Percentiles rank a stretch among this genome's conserved stretches.
phyloP scores from a whole-genome alignment of 2,888 invertebrate species.

The Heteromurus nitidus region DNA sequence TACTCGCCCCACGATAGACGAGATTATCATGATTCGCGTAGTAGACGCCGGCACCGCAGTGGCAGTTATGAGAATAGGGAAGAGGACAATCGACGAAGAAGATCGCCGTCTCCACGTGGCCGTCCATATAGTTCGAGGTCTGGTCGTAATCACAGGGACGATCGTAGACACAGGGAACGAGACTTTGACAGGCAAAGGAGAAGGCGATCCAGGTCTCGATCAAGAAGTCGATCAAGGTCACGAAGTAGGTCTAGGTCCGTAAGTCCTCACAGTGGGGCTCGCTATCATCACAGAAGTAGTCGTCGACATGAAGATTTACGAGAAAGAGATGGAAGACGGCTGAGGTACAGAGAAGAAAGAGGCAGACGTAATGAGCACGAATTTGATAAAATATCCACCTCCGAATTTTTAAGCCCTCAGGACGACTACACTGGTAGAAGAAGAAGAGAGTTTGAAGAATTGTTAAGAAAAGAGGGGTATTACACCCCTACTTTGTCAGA shows the following conservation, averaged over 20 bases:
- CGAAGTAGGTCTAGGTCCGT: constrained; percentile 51
- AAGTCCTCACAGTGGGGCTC: constrained; percentile 42
- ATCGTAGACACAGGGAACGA: constrained; percentile 35
- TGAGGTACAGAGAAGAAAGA: constrained; percentile 28
- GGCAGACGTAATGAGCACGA: constrained; percentile 13
- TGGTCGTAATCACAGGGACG: constrained; percentile 32
- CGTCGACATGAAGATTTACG: constrained; percentile 33
- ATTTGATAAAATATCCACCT: constrained; percentile 33
- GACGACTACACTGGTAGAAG: constrained; percentile 48
- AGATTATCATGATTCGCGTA: constrained; percentile 31
- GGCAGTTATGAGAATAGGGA: constrained; percentile 48
- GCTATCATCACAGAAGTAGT: constrained; percentile 25
- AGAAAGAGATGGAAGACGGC: constrained; percentile 41
- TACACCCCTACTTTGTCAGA: constrained; percentile 18
- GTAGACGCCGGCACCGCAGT: constrained; percentile 38
- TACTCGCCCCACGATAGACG: constrained; percentile 31
- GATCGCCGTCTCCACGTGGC: constrained; percentile 57
- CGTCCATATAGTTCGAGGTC: constrained; percentile 34
- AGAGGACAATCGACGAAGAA: constrained; percentile 30
- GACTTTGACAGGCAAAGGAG: constrained; percentile 54
- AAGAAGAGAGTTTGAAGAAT: constrained; percentile 54
- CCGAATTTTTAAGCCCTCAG: constrained; percentile 40
- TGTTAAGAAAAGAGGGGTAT: constrained; percentile 40
- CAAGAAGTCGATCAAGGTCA: constrained; percentile 54
- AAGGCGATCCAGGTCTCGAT: constrained; percentile 47